Evolutionary conservation across 2,888 invertebrate genomes (phyloP).

Genomic region (Allygus modestus): DNA sequence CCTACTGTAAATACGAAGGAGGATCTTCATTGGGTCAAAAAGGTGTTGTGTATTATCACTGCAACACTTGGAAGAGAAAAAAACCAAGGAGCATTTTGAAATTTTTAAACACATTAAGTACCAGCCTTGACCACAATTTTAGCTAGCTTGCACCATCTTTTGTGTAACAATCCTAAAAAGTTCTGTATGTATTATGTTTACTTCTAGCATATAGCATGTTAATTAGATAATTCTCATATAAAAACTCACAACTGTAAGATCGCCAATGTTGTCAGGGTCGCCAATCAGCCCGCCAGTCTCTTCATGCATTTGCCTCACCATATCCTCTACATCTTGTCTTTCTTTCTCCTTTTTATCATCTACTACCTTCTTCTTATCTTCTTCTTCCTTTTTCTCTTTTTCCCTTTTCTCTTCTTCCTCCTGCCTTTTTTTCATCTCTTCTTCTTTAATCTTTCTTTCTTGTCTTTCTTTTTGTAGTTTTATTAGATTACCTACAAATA

Average conservation of each 20-base stretch:
- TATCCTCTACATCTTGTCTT: slow-evolving; percentile 77
- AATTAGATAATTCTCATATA: too few species aligned
- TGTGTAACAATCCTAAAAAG: too few species aligned
- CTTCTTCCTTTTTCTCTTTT: slow-evolving; percentile 63
- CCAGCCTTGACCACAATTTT: too few species aligned
- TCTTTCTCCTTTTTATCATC: slow-evolving; percentile 74
- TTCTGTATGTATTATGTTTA: too few species aligned
- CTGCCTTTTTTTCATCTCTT: slow-evolving; percentile 78
- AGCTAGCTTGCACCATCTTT: too few species aligned
- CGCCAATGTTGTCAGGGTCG: slow-evolving; percentile 62
- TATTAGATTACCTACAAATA: slow-evolving; percentile 77
- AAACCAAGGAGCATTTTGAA: too few species aligned
- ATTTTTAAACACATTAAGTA: too few species aligned
- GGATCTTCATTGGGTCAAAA: too few species aligned
- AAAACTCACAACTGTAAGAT: slow-evolving; percentile 64
- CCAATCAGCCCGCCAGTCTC: slow-evolving; percentile 69
- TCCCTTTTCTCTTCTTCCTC: slow-evolving; percentile 72
- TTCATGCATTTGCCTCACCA: slow-evolving; percentile 77
- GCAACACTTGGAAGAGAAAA: too few species aligned
- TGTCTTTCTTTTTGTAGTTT: slow-evolving; percentile 82
- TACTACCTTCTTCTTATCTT: slow-evolving; percentile 65
- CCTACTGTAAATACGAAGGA: too few species aligned
- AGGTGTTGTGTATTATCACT: too few species aligned
- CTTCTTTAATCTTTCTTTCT: slow-evolving; percentile 77
- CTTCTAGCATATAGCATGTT: too few species aligned